Evolutionary conservation across 1,140 invertebrate genomes (phyloP).

Genomic region (Monomorium pharaonis): DNA sequence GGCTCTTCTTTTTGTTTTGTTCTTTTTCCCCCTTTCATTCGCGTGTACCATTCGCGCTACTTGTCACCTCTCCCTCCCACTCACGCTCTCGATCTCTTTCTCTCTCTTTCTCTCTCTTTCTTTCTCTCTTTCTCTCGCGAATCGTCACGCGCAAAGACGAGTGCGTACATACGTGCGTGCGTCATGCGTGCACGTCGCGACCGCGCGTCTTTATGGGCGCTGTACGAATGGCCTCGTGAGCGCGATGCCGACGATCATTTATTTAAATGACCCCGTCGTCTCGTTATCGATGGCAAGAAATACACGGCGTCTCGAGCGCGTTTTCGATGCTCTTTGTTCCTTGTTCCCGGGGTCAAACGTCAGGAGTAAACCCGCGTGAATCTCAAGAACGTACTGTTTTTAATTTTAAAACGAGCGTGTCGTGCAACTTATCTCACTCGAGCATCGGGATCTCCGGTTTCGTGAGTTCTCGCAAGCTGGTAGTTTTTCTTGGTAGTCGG

Average conservation of each 20-base stretch:
- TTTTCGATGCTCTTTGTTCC: neutral
- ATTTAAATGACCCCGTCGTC: slow-evolving; percentile 2
- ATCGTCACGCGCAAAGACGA: neutral
- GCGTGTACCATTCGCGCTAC: neutral
- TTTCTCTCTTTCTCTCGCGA: neutral
- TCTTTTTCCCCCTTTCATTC: neutral
- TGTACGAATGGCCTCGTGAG: neutral
- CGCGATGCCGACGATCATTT: slow-evolving; percentile 10
- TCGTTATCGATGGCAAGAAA: neutral
- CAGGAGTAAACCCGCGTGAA: neutral
- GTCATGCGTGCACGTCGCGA: neutral
- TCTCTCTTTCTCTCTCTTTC: neutral
- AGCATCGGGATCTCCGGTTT: neutral
- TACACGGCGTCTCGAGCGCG: neutral
- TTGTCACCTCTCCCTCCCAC: neutral
- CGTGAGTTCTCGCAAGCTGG: neutral
- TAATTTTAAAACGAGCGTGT: neutral
- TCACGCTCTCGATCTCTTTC: no score
- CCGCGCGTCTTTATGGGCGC: neutral
- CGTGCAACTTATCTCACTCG: neutral
- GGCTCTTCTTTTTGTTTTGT: no score
- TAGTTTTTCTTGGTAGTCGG: neutral
- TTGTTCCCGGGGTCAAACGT: neutral
- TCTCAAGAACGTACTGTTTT: neutral
- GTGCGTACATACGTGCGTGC: neutral